phyloP scores from a whole-genome alignment of 2,888 invertebrate genomes.

The Scaptomyza parva region DNA sequence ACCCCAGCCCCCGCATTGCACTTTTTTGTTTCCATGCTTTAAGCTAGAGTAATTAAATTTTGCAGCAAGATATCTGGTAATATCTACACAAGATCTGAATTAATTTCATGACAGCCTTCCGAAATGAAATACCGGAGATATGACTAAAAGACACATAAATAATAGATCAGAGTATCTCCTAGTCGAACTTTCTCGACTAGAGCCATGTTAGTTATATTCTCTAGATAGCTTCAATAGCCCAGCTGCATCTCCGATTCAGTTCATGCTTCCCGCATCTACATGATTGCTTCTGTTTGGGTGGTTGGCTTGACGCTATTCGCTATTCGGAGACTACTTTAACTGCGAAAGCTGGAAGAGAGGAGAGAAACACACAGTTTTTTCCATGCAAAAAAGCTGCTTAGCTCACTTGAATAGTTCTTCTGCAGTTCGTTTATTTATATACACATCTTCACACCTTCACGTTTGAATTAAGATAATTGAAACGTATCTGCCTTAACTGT shows the following conservation, averaged over 20 bases:
- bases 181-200: slow-evolving; percentile 3
- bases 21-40: no score
- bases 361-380: background rate
- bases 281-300: slow-evolving; percentile 40
- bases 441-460: slow-evolving; percentile 77
- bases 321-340: slow-evolving; percentile 18
- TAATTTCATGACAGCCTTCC: no score
- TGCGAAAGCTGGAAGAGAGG: slow-evolving; percentile 11
- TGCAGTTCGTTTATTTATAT: slow-evolving; percentile 59
- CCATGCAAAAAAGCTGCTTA: slow-evolving; percentile 28
- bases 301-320: slow-evolving; percentile 43
- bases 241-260: slow-evolving; percentile 37
- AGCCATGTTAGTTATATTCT: slow-evolving; percentile 3
- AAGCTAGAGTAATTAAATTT: no score
- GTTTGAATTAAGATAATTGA: slow-evolving; percentile 78
- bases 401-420: slow-evolving; percentile 9
- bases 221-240: slow-evolving; percentile 50
- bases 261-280: slow-evolving; percentile 46
- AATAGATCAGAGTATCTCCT: no score
- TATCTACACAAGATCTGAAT: no score
- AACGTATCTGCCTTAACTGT: slow-evolving; percentile 77
- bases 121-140: no score
- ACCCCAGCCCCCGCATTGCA: no score
- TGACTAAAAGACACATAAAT: no score
- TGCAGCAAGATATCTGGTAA: no score